Conservation (phyloP, 1,140 invertebrate species). For the Propsilocerus akamusi region DNA sequence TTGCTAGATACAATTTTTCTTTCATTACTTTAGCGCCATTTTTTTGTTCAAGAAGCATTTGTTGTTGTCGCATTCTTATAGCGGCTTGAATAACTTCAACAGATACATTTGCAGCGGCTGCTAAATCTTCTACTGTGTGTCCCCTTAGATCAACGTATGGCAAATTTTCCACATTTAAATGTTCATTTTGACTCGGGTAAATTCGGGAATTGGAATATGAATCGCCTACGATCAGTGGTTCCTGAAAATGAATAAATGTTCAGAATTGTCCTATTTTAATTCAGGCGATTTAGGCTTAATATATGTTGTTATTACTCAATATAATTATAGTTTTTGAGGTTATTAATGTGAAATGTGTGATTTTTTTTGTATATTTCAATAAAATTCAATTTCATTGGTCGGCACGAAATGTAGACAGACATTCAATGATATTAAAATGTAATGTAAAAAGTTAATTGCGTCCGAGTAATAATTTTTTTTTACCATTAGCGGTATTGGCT, state of each 20-base stretch:
- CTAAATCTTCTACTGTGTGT: conserved; percentile 32
- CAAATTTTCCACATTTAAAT: conserved; percentile 9
- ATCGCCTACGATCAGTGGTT: conserved; percentile 13
- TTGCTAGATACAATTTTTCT: background rate
- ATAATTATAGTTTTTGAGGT: no score
- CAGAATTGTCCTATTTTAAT: background rate
- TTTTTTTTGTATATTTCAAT: no score
- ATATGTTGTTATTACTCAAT: no score
- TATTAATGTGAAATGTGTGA: no score
- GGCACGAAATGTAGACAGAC: conserved; percentile 27
- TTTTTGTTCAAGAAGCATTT: conserved; percentile 29
- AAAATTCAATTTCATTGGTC: conserved; percentile 9
- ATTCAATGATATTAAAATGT: no score
- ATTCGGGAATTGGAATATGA: conserved; percentile 18
- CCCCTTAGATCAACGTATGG: conserved; percentile 27
- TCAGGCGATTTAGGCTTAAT: background rate
- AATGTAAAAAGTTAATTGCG: no score
- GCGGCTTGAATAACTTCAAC: conserved; percentile 52
- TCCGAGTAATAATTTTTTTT: no score
- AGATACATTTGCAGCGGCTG: conserved; percentile 49
- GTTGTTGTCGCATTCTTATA: conserved; percentile 45
- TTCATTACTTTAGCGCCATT: conserved; percentile 8
- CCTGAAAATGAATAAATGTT: conserved; percentile 3
- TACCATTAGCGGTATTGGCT: conserved; percentile 16
- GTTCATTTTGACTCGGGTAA: no score